phyloP scores from a whole-genome alignment of 2,888 invertebrate genomes.

The Hoplodrina ambigua region DNA sequence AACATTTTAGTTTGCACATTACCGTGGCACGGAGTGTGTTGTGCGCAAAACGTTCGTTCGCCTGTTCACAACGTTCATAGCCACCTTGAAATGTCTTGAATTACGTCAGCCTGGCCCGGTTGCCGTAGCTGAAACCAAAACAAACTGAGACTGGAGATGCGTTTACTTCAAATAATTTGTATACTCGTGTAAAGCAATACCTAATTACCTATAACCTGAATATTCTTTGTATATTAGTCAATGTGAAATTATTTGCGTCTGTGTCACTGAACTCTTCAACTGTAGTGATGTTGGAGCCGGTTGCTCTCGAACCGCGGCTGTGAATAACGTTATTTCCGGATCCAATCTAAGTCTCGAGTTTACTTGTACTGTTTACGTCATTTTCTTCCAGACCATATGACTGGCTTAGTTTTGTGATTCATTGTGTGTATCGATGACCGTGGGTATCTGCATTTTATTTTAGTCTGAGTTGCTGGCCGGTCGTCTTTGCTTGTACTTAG shows the following conservation, averaged over 20 bases:
- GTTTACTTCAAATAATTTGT: constrained; percentile 57
- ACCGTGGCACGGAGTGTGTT: constrained; percentile 66
- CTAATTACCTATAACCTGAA: neutral
- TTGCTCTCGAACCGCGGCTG: constrained; percentile 57
- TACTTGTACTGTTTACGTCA: constrained; percentile 83
- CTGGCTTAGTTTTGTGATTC: constrained; percentile 80
- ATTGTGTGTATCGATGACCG: constrained; percentile 69
- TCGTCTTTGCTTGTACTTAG: constrained; percentile 31
- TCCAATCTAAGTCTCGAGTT: constrained; percentile 69
- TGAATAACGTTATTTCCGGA: constrained; percentile 72
- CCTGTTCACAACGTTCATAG: constrained; percentile 46
- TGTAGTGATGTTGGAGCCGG: constrained; percentile 57
- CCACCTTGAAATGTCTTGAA: constrained; percentile 73
- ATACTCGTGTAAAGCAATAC: constrained; percentile 41
- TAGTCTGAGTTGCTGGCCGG: constrained; percentile 51
- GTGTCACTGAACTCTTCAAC: constrained; percentile 76
- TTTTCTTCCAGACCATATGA: constrained; percentile 79
- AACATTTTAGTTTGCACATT: constrained; percentile 75
- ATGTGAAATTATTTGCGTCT: constrained; percentile 32
- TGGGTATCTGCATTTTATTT: constrained; percentile 74
- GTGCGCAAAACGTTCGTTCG: constrained; percentile 67
- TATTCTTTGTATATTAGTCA: constrained; percentile 42
- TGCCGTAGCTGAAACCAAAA: constrained; percentile 73
- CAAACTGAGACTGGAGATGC: constrained; percentile 66
- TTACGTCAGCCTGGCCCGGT: constrained; percentile 82